Evolutionary conservation across 2,797 vertebrate species (phyloP).

Genomic region (Labeo calbasu): DNA sequence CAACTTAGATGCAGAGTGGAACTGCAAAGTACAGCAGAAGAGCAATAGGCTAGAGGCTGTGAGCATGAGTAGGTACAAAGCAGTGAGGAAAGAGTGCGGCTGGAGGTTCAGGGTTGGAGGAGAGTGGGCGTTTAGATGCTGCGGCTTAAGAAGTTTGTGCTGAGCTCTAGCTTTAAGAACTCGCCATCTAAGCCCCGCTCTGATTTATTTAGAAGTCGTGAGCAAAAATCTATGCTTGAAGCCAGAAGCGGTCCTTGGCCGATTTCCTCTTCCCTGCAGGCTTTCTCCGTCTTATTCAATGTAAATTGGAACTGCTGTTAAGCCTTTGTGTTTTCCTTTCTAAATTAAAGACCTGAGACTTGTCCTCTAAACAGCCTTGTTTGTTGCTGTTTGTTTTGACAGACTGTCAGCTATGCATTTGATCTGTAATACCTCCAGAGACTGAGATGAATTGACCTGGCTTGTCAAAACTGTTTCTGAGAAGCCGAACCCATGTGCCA

Average conservation of each 20-base stretch:
- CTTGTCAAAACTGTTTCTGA: conserved; percentile 32
- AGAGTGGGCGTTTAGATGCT: conserved; percentile 33
- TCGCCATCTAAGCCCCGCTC: conserved; percentile 36
- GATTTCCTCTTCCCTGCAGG: conserved; percentile 23
- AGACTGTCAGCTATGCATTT: conserved; percentile 33
- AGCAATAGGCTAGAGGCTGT: conserved; percentile 28
- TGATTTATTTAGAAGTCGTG: conserved; percentile 44
- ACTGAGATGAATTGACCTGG: conserved; percentile 47
- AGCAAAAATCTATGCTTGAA: conserved; percentile 42
- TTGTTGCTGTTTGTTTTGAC: conserved; percentile 21
- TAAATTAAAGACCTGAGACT: conserved; percentile 7
- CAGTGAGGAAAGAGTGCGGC: conserved; percentile 8
- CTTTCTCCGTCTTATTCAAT: neutral
- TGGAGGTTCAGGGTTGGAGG: conserved; percentile 28
- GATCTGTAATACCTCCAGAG: conserved; percentile 22
- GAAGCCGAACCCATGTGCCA: neutral
- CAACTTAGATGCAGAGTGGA: conserved; percentile 10
- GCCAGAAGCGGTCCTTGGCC: conserved; percentile 13
- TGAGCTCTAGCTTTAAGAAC: conserved; percentile 42
- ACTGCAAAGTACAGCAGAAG: neutral
- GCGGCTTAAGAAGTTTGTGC: conserved; percentile 46
- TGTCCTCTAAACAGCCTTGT: conserved; percentile 16
- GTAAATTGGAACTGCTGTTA: conserved; percentile 5
- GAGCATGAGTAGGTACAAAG: conserved; percentile 38
- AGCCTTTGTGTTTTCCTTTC: conserved; percentile 2